Conservation (phyloP, 2,113 vertebrate species). For the Melanerpes formicivorus region DNA sequence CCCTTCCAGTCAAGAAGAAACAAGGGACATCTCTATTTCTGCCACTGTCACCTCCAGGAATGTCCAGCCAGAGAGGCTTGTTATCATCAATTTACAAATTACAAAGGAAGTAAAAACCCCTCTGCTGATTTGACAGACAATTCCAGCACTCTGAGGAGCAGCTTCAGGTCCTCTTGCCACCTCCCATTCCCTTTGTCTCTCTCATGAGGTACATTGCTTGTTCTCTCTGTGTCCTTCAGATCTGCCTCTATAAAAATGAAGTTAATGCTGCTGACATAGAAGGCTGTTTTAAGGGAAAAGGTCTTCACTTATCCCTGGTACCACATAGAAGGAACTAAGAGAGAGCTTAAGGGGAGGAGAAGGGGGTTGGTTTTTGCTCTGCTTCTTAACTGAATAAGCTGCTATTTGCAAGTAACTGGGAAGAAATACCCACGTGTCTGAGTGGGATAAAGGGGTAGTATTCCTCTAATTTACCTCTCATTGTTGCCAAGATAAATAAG, state of each 20-base stretch:
- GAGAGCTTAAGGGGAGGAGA: background rate
- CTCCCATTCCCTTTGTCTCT: background rate
- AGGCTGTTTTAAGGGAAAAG: background rate
- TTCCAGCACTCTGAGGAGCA: background rate
- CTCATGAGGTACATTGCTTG: background rate
- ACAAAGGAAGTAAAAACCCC: background rate
- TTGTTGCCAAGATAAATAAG: constrained; percentile 34
- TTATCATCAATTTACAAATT: background rate
- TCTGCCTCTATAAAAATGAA: background rate
- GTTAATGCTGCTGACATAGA: background rate
- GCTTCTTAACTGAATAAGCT: constrained; percentile 35
- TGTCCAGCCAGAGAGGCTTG: background rate
- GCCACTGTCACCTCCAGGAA: background rate
- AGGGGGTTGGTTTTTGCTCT: background rate
- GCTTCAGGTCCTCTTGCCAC: background rate
- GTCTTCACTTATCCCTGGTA: background rate
- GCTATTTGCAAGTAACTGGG: constrained; percentile 36
- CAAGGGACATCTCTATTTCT: background rate
- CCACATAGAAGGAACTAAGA: background rate
- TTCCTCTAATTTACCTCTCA: constrained; percentile 40
- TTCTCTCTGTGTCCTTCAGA: background rate
- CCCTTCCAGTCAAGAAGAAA: background rate
- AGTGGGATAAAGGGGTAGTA: constrained; percentile 18
- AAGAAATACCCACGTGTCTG: background rate
- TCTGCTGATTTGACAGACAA: background rate